These are phyloP conservation scores for Pseudochirops corinnae DNA, from an alignment of 2,797 vertebrate genomes.

Conservation along the genomic window DNA sequence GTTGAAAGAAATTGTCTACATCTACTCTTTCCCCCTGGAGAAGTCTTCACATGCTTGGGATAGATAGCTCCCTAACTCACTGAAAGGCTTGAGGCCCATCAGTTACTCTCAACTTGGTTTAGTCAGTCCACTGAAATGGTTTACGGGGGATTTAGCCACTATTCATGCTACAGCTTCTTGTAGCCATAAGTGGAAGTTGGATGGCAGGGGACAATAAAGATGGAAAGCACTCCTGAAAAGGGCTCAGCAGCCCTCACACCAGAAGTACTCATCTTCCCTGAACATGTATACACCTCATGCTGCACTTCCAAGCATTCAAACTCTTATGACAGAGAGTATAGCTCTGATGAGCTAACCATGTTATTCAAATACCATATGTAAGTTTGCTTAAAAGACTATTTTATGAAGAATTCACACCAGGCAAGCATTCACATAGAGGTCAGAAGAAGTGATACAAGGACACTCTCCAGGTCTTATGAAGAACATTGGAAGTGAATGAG, in stretches of 20 bases:
- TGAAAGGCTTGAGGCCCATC: not conserved
- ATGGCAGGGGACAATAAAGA: too few species aligned
- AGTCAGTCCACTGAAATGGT: not conserved
- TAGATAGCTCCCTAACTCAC: not conserved
- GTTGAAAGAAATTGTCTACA: not conserved
- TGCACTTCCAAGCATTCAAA: not conserved
- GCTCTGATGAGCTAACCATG: not conserved
- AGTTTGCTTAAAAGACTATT: not conserved
- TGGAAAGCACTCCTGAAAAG: too few species aligned
- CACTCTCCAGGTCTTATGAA: not conserved
- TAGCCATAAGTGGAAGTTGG: not conserved
- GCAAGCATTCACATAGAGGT: not conserved
- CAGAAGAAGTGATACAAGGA: not conserved
- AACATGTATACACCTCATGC: not conserved
- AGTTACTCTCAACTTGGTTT: not conserved
- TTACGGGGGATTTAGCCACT: not conserved
- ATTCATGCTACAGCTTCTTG: not conserved
- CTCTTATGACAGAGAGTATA: not conserved
- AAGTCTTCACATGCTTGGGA: not conserved
- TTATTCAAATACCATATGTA: not conserved
- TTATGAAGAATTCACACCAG: not conserved
- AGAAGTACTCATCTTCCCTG: not conserved
- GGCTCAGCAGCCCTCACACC: too few species aligned
- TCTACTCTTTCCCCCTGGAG: not conserved
- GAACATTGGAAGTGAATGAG: not conserved